Base-by-base conservation (phyloP, 2,113 vertebrate genomes). In the Rostratula benghalensis region DNA sequence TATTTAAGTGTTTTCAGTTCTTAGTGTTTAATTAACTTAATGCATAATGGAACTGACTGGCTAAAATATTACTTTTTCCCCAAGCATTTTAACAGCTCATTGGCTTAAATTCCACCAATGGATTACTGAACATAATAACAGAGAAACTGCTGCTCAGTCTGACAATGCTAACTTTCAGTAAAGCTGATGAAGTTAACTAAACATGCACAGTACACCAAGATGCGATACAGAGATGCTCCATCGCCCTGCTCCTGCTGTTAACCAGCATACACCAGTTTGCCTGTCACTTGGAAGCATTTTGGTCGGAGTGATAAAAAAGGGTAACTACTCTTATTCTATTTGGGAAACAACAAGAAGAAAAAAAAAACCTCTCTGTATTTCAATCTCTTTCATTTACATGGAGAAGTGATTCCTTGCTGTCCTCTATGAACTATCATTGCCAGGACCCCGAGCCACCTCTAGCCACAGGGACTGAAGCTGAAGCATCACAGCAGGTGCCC, bases 1-100 rank as follows among this genome's bases (percentile, higher is more conserved):
- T 39, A 77, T 93, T 87, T 85, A 48, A 33, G 83, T 61, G 17
- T 87, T 89, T 94, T 71, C 87, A 95, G n/a, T 65, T 90, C 28
- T 94, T 35, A 77, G 35, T 16, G 22, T 65, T 64, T 94, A 97
- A 94, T 97, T 95, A 96, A 83, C 64, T 33, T 53, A 59, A 86
- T 17, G 56, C 57, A 83, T 14, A 56, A 75, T 2, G 93, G 53
- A 48, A 91, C 1, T 70, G 51, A 78, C 83, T 87, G 94, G 56
- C 50, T 93, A 39, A 39, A 94, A 39, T 85, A 88, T 9, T 80
- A 91, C 65, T 87, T 87, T 46, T 80, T 25, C 6, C 48, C 20
- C 56, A 77, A 93, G 92, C 45, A 46, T 56, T 91, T 54, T n/a
- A 91, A n/a, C 13, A 92, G 39, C 8, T 80, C 51, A 90, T 51